Percentiles rank a stretch among this genome's conserved stretches.
Evolutionary conservation across 1,140 invertebrate species (phyloP).

Genomic region (Bombus breviceps): DNA sequence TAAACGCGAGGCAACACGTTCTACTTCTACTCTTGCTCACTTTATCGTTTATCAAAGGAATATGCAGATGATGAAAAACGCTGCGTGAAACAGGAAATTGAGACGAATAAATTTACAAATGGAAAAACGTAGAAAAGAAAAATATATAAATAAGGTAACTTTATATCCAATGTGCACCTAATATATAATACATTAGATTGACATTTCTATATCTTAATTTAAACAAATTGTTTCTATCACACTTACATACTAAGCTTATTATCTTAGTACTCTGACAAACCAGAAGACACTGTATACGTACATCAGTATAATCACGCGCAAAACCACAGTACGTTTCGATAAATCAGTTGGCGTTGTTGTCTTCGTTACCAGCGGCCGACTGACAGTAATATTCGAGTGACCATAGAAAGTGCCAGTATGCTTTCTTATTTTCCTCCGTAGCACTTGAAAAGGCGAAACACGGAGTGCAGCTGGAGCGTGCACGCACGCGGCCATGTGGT

Average conservation of each 20-base stretch:
- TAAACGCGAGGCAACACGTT: no score
- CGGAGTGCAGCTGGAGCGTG: constrained; percentile 25
- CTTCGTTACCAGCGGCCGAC: constrained; percentile 18
- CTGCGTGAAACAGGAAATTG: no score
- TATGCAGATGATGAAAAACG: not conserved
- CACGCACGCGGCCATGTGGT: constrained; percentile 63
- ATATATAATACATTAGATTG: no score
- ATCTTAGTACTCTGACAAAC: not conserved
- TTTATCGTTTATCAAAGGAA: not conserved
- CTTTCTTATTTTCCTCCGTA: constrained; percentile 63
- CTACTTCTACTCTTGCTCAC: no score
- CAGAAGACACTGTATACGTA: not conserved
- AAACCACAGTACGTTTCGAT: not conserved
- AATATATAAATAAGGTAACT: no score
- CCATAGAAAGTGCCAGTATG: constrained; percentile 48
- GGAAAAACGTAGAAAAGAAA: not conserved
- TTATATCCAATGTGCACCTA: no score
- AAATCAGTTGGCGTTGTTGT: not conserved
- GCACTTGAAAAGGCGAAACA: constrained; percentile 63
- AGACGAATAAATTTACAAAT: no score
- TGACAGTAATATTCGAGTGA: constrained; percentile 65
- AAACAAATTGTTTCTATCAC: no score
- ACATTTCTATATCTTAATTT: no score
- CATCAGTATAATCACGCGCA: no score
- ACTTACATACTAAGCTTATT: no score